Evolutionary conservation across 2,888 invertebrate genomes (phyloP).

Genomic region (Theretra japonica): DNA sequence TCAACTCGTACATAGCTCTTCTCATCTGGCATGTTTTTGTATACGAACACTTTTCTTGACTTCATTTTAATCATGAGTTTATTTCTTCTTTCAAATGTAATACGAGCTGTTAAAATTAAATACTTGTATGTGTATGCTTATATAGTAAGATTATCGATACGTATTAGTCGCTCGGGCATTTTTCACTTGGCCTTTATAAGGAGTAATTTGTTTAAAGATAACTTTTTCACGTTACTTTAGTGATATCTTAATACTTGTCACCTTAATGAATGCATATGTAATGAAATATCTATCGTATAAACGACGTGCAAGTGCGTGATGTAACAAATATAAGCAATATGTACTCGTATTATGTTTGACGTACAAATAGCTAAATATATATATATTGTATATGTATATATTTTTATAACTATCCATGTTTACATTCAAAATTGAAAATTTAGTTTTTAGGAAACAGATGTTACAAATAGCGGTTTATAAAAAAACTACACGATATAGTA

Average conservation of each 20-base stretch:
- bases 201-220: constrained; percentile 25
- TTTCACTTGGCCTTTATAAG: constrained; percentile 27
- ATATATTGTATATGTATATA: constrained; percentile 47
- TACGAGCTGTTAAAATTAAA: constrained; percentile 28
- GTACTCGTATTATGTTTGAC: constrained; percentile 62
- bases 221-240: constrained; percentile 12
- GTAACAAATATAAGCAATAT: constrained; percentile 65
- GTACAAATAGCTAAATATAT: constrained; percentile 73
- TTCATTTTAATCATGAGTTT: constrained; percentile 35
- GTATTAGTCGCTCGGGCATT: constrained; percentile 26
- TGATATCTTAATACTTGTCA: constrained; percentile 31
- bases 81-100: constrained; percentile 29
- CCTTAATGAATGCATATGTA: constrained; percentile 29
- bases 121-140: constrained; percentile 27
- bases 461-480: constrained; percentile 46
- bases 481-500: constrained; percentile 46
- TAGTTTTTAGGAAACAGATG: constrained; percentile 41
- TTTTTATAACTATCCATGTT: constrained; percentile 78
- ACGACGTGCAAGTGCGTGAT: constrained; percentile 33
- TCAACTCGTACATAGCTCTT: constrained; percentile 38
- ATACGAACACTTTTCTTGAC: constrained; percentile 50
- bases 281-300: constrained; percentile 35
- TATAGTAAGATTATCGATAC: constrained; percentile 28
- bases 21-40: constrained; percentile 77
- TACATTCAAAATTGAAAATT: constrained; percentile 77